Conservation (phyloP, 1,140 invertebrate genomes). For the Oreohelix idahoensis region DNA sequence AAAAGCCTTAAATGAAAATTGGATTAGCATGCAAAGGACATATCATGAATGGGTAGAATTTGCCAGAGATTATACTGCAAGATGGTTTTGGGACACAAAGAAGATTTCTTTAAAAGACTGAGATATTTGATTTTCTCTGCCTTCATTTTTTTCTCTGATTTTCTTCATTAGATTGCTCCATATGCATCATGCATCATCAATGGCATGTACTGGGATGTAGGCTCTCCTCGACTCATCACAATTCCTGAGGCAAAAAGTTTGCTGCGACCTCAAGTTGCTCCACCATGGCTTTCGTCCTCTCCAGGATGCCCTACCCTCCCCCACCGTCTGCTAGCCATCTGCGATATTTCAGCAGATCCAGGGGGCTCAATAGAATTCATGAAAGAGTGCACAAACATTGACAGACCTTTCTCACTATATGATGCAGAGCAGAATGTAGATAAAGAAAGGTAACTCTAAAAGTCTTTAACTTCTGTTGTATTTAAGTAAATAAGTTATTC, state of each 20-base stretch:
- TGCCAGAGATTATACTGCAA: no score
- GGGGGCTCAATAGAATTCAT: conserved; percentile 99
- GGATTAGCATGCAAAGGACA: no score
- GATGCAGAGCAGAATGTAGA: conserved; percentile 98
- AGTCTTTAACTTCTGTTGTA: no score
- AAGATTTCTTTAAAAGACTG: no score
- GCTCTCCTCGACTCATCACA: conserved; percentile 94
- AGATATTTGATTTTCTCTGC: no score
- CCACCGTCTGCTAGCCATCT: conserved; percentile 86
- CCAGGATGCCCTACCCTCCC: conserved; percentile 89
- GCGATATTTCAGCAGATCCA: conserved; percentile 98
- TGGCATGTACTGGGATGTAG: conserved; percentile 98
- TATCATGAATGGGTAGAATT: no score
- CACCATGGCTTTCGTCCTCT: conserved; percentile 90
- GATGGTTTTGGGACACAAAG: no score
- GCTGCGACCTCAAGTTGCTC: conserved; percentile 84
- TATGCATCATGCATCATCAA: conserved; percentile 98
- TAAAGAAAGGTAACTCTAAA: conserved; percentile 87
- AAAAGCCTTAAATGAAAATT: no score
- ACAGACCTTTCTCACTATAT: conserved; percentile 98
- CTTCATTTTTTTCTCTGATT: no score
- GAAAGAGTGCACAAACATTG: conserved; percentile 99
- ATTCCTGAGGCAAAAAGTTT: conserved; percentile 98
- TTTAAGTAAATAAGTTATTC: no score
- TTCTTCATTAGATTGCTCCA: conserved; percentile 89